Percentiles rank a stretch among this genome's conserved stretches.
These are phyloP conservation scores for Denticeps clupeoides DNA, from an alignment of 2,797 vertebrate genomes.

Conservation along the genomic window DNA sequence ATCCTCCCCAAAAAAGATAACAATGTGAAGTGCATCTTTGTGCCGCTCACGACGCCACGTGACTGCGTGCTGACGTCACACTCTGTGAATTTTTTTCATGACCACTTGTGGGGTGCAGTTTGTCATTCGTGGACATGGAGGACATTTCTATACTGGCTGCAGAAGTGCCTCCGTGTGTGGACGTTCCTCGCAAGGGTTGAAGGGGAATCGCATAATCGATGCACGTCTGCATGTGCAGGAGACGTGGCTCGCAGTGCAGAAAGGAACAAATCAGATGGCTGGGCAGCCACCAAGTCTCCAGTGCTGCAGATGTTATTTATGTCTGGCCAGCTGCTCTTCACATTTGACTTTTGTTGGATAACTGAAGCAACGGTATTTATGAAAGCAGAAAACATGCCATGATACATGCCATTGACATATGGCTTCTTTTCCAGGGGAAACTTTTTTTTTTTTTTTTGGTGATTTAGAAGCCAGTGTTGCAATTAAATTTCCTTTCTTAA, in stretches of 20 bases:
- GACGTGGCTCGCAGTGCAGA: neutral
- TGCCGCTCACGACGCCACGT: no score
- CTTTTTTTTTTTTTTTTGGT: no score
- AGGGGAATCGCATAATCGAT: neutral
- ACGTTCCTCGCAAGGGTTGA: neutral
- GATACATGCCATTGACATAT: no score
- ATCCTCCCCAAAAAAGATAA: neutral
- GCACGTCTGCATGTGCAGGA: neutral
- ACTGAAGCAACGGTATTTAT: conserved; percentile 1
- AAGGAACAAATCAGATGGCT: conserved; percentile 9
- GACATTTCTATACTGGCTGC: no score
- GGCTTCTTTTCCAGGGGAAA: no score
- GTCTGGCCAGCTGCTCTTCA: conserved; percentile 15
- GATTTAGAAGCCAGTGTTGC: no score
- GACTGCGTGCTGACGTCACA: no score
- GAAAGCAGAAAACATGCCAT: conserved; percentile 15
- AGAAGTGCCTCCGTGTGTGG: neutral
- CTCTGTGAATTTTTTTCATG: no score
- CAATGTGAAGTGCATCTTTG: no score
- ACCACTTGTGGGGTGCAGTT: no score
- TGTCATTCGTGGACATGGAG: no score
- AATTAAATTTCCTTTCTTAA: no score
- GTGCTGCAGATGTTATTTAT: conserved; percentile 9
- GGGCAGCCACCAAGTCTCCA: conserved; percentile 13
- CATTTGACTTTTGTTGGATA: conserved; percentile 9